Conservation (phyloP, 1,140 invertebrate genomes). For the Pentalonia nigronervosa region DNA sequence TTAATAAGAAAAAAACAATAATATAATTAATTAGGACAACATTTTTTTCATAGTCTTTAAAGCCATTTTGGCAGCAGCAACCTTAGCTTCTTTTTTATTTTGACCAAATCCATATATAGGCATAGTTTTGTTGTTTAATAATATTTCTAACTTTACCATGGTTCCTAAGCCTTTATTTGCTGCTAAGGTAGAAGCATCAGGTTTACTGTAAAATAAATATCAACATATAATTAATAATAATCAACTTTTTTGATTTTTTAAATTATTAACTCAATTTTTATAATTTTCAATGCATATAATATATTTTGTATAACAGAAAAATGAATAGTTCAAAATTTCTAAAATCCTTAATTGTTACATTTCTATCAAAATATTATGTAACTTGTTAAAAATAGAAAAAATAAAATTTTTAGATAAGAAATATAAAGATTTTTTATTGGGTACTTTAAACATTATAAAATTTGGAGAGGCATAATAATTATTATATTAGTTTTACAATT, state of each 20-base stretch:
- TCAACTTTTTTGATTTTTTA: not conserved
- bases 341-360: not conserved
- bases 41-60: conserved; percentile 64
- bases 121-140: conserved; percentile 66
- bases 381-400: not conserved
- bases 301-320: not conserved
- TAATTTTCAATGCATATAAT: too few relatives aligned
- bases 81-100: conserved; percentile 74
- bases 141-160: not conserved
- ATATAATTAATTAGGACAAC: not conserved
- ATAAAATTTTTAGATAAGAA: not conserved
- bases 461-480: not conserved
- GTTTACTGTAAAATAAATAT: conserved; percentile 30
- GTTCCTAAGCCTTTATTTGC: not conserved
- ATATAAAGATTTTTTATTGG: too few relatives aligned
- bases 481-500: not conserved
- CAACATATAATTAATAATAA: not conserved
- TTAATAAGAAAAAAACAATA: not conserved
- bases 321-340: not conserved
- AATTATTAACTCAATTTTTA: not conserved
- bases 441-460: not conserved
- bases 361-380: not conserved
- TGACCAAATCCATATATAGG: conserved; percentile 74
- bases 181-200: not conserved
- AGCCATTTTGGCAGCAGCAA: conserved; percentile 78